Evolutionary conservation across 2,888 invertebrate species (phyloP), one percentile per base, ranked within the genome.

Genomic region (Diploptera punctata): DNA sequence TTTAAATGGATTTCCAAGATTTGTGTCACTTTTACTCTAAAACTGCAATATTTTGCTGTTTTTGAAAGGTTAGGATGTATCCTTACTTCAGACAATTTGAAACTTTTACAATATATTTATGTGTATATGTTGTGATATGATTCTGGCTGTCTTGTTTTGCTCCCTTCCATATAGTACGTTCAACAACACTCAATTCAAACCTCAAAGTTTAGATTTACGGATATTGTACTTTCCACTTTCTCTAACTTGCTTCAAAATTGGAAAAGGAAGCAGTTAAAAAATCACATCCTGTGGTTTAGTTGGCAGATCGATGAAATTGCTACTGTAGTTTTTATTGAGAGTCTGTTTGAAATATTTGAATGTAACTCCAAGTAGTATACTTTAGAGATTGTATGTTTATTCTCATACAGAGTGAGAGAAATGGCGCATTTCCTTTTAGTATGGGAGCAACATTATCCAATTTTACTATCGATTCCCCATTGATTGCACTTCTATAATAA

Each of bases 131-230:
- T 52, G 24, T 52, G 18, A 24, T 52, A 24, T 24, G 21, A 13
- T 52, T 52, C 24, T 52, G 24, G 24, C 52, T 52, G 52, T 52
- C 52, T 52, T 21, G 52, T 24, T 52, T 24, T 24, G 24, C 13
- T 52, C 52, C 24, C 24, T 10, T 4, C 24, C 52, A 13, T 52
- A 24, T 52, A 52, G 9, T 3, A 24, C 52, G 52, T 52, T 24
- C 52, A 52, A 24, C 13, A 52, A 24, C 52, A 49, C 49, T 49
- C 49, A 52, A 16, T 52, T 24, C 52, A 52, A n/a, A 24, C 52
- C 52, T 52, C 52, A 24, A 61, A 61, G 61, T 61, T 33, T 61
- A 61, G 61, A 61, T 61, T 61, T 61, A 61, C 33, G 26, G 61
- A 13, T 38, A 21, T 33, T 61, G 18, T 21, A 18, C n/a, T 61